phyloP scores from a whole-genome alignment of 2,113 vertebrate genomes.

The Tachycineta bicolor region DNA sequence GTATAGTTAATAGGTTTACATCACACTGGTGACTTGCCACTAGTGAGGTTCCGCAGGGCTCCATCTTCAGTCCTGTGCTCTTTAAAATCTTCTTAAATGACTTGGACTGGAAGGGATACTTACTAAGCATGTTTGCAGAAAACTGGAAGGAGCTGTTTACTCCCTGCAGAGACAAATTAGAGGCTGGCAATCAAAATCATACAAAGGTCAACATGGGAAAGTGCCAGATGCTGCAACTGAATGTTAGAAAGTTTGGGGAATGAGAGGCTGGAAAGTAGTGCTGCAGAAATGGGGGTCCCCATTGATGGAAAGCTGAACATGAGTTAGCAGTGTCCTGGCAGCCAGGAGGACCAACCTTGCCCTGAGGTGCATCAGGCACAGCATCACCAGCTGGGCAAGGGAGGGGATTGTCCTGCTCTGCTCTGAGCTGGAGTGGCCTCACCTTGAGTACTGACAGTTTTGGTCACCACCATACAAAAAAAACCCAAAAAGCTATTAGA shows the following conservation, averaged over 20 bases:
- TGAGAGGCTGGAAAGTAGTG: not conserved
- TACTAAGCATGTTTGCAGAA: not conserved
- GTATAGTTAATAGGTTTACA: not conserved
- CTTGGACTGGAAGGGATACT: not conserved
- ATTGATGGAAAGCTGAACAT: accelerated
- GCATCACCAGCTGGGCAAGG: accelerated
- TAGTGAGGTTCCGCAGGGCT: not conserved
- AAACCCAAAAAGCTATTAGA: not conserved
- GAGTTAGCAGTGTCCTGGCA: not conserved
- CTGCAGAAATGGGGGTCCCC: accelerated
- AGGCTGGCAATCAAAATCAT: not conserved
- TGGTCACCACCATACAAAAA: not conserved
- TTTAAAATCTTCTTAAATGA: not conserved
- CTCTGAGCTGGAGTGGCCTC: not conserved
- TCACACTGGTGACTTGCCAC: not conserved
- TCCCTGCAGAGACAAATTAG: not conserved
- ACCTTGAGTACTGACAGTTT: accelerated
- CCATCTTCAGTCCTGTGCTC: not conserved
- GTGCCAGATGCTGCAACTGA: not conserved
- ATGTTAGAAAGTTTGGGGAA: not conserved
- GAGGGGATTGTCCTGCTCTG: not conserved
- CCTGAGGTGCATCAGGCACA: not conserved
- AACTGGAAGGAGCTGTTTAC: not conserved
- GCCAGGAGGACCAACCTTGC: not conserved
- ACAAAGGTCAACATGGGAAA: not conserved